phyloP scores from a whole-genome alignment of 1,140 invertebrate genomes.

The Hylyphantes graminicola region DNA sequence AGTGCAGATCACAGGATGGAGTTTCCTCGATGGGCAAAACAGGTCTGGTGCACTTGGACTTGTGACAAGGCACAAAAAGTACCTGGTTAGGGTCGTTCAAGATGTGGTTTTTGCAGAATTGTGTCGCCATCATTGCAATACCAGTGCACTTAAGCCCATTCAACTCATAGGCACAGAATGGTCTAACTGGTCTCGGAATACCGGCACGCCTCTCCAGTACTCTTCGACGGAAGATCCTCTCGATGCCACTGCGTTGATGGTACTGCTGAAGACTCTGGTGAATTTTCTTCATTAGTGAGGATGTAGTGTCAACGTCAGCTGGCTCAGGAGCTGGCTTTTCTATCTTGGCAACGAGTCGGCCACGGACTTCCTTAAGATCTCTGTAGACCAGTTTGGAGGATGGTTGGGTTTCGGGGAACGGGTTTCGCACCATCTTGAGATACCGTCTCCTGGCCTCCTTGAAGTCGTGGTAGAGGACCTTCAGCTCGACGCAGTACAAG shows the following conservation, averaged over 20 bases:
- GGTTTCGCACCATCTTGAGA: slow-evolving; percentile 26
- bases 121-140: slow-evolving; percentile 9
- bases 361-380: slow-evolving; percentile 77
- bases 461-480: slow-evolving; percentile 78
- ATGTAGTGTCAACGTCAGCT: neutral
- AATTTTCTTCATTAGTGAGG: neutral
- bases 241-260: neutral
- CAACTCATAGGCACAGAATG: slow-evolving; percentile 61
- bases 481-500: slow-evolving; percentile 86
- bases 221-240: slow-evolving; percentile 1
- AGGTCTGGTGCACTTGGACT: slow-evolving; percentile 61
- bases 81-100: slow-evolving; percentile 77
- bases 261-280: neutral
- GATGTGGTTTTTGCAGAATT: slow-evolving; percentile 61
- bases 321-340: neutral
- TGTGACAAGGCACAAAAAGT: slow-evolving; percentile 77
- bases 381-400: slow-evolving; percentile 78
- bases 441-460: slow-evolving; percentile 81
- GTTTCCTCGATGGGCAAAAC: slow-evolving; percentile 61
- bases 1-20: slow-evolving; percentile 61
- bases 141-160: slow-evolving; percentile 31
- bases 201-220: neutral
- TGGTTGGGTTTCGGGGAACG: neutral
- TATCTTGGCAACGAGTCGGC: slow-evolving; percentile 72
- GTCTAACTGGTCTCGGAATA: neutral